A percentile compares a stretch with the other conserved stretches of the same genome.
Evolutionary conservation across 2,888 invertebrate genomes (phyloP).

Genomic region (Yponomeuta evonymella): DNA sequence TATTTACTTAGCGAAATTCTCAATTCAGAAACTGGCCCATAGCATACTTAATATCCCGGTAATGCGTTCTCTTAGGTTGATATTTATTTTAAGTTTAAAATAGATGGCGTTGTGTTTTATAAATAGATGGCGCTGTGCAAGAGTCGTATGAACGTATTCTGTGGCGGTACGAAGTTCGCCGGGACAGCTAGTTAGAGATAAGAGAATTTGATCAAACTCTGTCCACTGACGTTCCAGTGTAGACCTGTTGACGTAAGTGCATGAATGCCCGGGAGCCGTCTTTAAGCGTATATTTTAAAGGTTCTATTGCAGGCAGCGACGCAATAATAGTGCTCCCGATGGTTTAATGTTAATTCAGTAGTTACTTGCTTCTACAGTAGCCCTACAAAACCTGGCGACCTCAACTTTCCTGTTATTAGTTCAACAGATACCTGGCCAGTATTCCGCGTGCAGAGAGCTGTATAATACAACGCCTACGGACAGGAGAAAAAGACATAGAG

Average conservation of each 20-base stretch:
- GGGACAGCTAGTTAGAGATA: too few species aligned
- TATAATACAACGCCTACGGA: neutral
- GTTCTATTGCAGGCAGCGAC: conserved; percentile 43
- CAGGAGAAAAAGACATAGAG: neutral
- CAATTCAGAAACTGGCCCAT: too few species aligned
- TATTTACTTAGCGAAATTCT: too few species aligned
- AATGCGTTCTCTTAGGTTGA: too few species aligned
- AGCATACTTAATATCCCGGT: too few species aligned
- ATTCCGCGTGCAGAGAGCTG: neutral
- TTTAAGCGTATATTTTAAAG: conserved; percentile 40
- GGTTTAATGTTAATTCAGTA: conserved; percentile 52
- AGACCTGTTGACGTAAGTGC: conserved; percentile 40
- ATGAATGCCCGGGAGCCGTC: conserved; percentile 23
- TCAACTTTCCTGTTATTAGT: neutral
- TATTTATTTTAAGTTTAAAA: too few species aligned
- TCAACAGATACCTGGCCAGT: neutral
- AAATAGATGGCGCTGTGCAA: too few species aligned
- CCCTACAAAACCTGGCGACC: neutral
- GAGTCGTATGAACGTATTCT: too few species aligned
- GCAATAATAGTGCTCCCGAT: conserved; percentile 43
- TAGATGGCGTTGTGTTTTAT: too few species aligned
- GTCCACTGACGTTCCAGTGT: neutral
- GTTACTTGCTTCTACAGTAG: conserved; percentile 17
- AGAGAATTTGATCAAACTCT: conserved; percentile 21
- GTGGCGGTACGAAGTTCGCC: too few species aligned